These are phyloP conservation scores for Drosophila elegans DNA, from an alignment of 1,140 invertebrate species.

Conservation along the genomic window DNA sequence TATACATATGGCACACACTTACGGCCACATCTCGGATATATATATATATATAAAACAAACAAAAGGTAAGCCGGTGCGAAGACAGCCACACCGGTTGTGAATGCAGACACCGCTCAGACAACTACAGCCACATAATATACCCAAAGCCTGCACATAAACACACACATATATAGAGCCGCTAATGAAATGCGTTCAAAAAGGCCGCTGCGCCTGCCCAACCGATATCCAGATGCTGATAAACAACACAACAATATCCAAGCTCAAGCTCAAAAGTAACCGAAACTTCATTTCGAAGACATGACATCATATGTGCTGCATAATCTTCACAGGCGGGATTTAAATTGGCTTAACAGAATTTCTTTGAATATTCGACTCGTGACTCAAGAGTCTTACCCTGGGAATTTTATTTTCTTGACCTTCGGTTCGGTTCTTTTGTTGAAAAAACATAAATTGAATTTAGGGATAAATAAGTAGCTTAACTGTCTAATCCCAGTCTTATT, in stretches of 20 bases:
- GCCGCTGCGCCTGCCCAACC: conserved; percentile 55
- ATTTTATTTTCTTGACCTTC: conserved; percentile 17
- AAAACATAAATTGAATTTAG: conserved; percentile 16
- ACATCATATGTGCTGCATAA: conserved; percentile 69
- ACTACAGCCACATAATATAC: conserved; percentile 24
- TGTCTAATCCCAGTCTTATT: not conserved
- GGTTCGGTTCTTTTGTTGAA: conserved; percentile 1
- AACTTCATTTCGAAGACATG: conserved; percentile 54
- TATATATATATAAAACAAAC: conserved; percentile 67
- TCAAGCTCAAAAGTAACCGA: conserved; percentile 47
- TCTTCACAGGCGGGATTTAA: conserved; percentile 36
- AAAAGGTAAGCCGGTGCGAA: conserved; percentile 64
- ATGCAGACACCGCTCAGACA: conserved; percentile 63
- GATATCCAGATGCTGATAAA: conserved; percentile 56
- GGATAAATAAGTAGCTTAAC: conserved; percentile 19
- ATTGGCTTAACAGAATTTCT: conserved; percentile 58
- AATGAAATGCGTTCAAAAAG: conserved; percentile 76
- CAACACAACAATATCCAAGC: conserved; percentile 22
- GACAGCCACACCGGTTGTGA: conserved; percentile 72
- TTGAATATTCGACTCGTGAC: conserved; percentile 59
- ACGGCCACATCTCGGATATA: conserved; percentile 1
- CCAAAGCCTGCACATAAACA: conserved; percentile 19
- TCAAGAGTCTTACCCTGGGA: conserved; percentile 46
- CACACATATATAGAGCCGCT: conserved; percentile 54
- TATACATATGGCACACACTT: not conserved